Conservation (phyloP, 2,113 vertebrate genomes). For the Alethe castanea region DNA sequence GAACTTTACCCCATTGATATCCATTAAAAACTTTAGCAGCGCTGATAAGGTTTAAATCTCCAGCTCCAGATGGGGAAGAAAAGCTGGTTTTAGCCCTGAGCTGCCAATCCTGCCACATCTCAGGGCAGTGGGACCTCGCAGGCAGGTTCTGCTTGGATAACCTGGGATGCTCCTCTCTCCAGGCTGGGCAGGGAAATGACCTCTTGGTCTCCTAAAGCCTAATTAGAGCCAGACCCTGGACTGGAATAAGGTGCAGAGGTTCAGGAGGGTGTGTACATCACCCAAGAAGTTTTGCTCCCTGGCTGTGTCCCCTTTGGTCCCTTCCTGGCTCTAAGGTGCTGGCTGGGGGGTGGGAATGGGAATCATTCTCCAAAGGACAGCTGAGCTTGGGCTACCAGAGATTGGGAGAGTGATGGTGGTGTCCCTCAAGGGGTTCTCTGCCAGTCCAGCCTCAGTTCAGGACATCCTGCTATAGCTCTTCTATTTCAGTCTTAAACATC, state of each 20-base stretch:
- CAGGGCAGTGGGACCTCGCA: background rate
- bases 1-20: constrained; percentile 17
- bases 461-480: background rate
- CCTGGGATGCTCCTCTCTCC: background rate
- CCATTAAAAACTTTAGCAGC: constrained; percentile 19
- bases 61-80: background rate
- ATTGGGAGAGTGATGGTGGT: background rate
- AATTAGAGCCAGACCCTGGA: background rate
- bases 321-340: background rate
- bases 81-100: background rate
- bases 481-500: background rate
- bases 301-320: no score
- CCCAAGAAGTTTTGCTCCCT: background rate
- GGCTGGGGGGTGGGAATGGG: background rate
- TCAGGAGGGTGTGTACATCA: background rate
- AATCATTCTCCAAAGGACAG: background rate
- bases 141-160: background rate
- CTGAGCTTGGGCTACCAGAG: background rate
- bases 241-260: background rate
- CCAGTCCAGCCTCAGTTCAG: background rate
- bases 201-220: background rate
- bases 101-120: background rate
- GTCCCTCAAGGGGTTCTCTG: background rate
- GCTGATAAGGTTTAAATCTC: background rate
- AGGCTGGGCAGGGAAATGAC: background rate